phyloP scores from a whole-genome alignment of 1,140 invertebrate genomes.

The Varroa destructor region DNA sequence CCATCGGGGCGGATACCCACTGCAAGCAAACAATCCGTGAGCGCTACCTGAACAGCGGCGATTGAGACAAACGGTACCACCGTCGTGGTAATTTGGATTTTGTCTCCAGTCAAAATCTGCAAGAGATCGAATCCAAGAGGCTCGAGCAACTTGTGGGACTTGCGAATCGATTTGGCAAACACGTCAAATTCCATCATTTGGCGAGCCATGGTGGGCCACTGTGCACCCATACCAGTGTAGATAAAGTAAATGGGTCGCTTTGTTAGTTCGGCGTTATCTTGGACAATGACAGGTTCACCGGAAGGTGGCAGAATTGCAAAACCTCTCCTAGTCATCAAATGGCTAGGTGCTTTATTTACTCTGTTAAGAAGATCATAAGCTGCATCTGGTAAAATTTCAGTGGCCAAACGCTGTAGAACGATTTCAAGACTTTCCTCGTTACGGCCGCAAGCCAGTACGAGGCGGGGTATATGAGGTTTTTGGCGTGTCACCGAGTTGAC shows the following conservation, averaged over 20 bases:
- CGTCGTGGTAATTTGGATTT: conserved; percentile 53
- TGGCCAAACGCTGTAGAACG: conserved; percentile 37
- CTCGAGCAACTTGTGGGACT: conserved; percentile 57
- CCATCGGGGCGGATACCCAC: conserved; percentile 46
- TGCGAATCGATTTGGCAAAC: conserved; percentile 61
- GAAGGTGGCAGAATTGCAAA: conserved; percentile 4
- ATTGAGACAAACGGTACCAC: conserved; percentile 79
- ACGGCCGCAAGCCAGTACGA: conserved; percentile 42
- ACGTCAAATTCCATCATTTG: conserved; percentile 61
- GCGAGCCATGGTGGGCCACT: conserved; percentile 85
- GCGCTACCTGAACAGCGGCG: conserved; percentile 48
- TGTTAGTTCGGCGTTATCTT: conserved; percentile 26
- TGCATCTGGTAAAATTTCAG: conserved; percentile 33
- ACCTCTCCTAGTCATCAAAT: conserved; percentile 23
- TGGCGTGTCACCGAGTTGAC: conserved; percentile 21
- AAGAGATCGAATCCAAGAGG: conserved; percentile 64
- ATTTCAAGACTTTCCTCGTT: conserved; percentile 42
- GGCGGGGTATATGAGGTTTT: conserved; percentile 34
- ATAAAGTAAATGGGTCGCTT: conserved; percentile 67
- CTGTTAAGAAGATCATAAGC: conserved; percentile 31
- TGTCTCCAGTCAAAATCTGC: conserved; percentile 58
- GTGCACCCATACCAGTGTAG: conserved; percentile 89
- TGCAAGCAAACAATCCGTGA: conserved; percentile 42
- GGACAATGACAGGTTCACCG: not conserved
- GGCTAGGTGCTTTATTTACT: conserved; percentile 6